phyloP scores from a whole-genome alignment of 2,113 vertebrate genomes.

The Taxidea taxus region DNA sequence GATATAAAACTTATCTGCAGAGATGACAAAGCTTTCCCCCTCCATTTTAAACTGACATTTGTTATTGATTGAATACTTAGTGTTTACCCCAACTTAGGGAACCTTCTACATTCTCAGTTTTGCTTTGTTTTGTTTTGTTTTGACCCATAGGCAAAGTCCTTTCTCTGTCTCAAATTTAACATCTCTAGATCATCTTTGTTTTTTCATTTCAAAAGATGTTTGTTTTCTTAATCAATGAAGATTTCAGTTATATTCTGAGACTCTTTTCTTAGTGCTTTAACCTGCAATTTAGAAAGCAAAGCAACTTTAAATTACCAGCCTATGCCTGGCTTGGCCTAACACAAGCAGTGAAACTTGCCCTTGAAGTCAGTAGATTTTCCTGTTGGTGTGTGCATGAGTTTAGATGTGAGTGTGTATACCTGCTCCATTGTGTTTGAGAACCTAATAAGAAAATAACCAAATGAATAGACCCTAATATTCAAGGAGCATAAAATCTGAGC shows the following conservation, averaged over 20 bases:
- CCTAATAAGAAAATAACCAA: background rate
- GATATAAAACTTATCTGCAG: conserved; percentile 67
- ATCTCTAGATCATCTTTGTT: background rate
- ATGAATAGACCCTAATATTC: background rate
- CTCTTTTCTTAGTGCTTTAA: background rate
- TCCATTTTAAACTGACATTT: conserved; percentile 74
- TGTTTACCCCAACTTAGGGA: background rate
- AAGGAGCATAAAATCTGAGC: background rate
- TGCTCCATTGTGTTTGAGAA: background rate
- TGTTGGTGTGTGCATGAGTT: background rate
- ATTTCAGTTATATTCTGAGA: background rate
- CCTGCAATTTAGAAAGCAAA: background rate
- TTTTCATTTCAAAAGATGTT: background rate
- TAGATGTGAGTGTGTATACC: background rate
- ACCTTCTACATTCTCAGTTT: background rate
- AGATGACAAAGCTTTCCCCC: conserved; percentile 52
- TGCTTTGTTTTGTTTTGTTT: background rate
- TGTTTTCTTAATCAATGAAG: background rate
- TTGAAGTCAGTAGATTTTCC: background rate
- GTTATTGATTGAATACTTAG: conserved; percentile 51
- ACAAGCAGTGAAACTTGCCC: background rate
- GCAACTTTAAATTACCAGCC: background rate
- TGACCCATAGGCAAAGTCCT: background rate
- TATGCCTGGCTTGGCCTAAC: background rate
- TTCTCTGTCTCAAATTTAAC: background rate